Evolutionary conservation across 2,888 invertebrate species (phyloP).

Genomic region (Malthinus flaveolus): DNA sequence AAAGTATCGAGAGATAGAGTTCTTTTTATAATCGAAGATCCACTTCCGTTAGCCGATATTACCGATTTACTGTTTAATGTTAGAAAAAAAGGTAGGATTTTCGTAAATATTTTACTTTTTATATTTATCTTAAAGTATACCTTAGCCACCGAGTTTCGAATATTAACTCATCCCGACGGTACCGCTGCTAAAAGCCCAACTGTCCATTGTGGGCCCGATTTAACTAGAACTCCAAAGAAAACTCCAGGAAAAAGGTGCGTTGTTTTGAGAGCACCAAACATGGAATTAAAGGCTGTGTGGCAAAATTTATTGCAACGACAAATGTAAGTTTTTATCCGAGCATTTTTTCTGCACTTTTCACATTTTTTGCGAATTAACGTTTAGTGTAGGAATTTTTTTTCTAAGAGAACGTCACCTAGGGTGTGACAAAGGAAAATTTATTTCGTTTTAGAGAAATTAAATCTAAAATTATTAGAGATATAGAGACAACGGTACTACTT

Average conservation of each 20-base stretch:
- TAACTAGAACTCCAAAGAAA: conserved; percentile 65
- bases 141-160: conserved; percentile 69
- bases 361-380: no score
- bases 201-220: conserved; percentile 72
- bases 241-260: conserved; percentile 69
- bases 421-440: no score
- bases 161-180: conserved; percentile 70
- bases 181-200: conserved; percentile 71
- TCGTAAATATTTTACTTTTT: not conserved
- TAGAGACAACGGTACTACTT: no score
- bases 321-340: conserved; percentile 67
- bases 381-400: no score
- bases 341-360: no score
- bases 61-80: conserved; percentile 85
- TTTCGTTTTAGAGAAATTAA: no score
- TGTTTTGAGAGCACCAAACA: conserved; percentile 77
- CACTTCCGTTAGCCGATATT: conserved; percentile 74
- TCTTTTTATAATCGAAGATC: conserved; percentile 85
- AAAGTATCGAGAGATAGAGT: conserved; percentile 86
- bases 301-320: conserved; percentile 85
- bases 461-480: no score
- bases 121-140: conserved; percentile 7
- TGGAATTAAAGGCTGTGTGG: conserved; percentile 88
- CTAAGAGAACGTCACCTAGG: no score
- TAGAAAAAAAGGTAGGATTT: conserved; percentile 72